phyloP scores from a whole-genome alignment of 2,888 invertebrate genomes.

The Hoplodrina blanda region DNA sequence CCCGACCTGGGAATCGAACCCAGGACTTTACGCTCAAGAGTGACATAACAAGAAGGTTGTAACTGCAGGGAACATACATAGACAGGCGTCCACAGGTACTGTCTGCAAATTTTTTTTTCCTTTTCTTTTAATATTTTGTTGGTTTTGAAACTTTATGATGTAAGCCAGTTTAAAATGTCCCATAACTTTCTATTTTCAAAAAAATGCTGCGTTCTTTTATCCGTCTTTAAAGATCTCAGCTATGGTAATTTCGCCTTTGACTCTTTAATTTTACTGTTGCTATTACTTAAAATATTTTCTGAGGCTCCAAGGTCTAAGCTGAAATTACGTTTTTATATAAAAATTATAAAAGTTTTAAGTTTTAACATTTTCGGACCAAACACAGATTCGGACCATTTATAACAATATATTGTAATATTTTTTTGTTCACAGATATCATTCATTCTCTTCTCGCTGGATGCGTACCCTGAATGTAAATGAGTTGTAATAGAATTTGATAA shows the following conservation, averaged over 20 bases:
- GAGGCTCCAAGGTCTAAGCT: background rate
- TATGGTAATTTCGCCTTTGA: background rate
- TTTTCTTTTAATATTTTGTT: too few species aligned
- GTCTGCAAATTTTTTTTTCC: too few species aligned
- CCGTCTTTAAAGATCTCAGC: background rate
- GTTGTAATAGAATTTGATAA: constrained; percentile 78
- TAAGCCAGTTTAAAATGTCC: too few species aligned
- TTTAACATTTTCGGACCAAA: too few species aligned
- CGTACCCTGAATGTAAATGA: constrained; percentile 78
- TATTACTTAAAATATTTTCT: background rate
- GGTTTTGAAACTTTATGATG: too few species aligned
- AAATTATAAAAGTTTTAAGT: too few species aligned
- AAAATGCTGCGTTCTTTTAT: background rate
- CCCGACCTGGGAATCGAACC: too few species aligned
- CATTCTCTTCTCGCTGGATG: constrained; percentile 69
- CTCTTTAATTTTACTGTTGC: background rate
- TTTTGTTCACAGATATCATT: constrained; percentile 66
- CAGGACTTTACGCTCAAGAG: too few species aligned
- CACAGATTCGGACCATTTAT: constrained; percentile 13
- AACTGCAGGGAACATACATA: too few species aligned
- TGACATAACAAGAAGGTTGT: too few species aligned
- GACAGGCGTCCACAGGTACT: too few species aligned
- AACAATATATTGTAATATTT: constrained; percentile 34
- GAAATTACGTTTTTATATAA: too few species aligned
- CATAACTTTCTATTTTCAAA: background rate